Evolutionary conservation across 1,140 invertebrate genomes (phyloP).

Genomic region (Holcopasites calliopsidis): DNA sequence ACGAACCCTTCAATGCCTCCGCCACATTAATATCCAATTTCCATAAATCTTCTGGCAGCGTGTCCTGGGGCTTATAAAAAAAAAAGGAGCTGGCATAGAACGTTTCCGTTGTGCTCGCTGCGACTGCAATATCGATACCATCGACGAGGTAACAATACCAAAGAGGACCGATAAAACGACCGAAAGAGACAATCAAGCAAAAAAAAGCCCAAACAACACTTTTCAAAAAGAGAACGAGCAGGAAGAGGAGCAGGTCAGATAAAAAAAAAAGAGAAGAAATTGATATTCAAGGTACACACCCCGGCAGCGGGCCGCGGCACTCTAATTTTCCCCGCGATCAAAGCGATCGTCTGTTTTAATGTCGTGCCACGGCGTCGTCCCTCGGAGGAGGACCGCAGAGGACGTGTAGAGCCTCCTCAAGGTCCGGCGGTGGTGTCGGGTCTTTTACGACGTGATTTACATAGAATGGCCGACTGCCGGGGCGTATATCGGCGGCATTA

Average conservation of each 20-base stretch:
- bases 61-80: slow-evolving; percentile 24
- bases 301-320: slow-evolving; percentile 11
- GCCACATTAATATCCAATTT: slow-evolving; percentile 42
- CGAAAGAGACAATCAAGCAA: not conserved
- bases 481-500: slow-evolving; percentile 68
- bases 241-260: no score
- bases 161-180: slow-evolving; percentile 9
- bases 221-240: slow-evolving; percentile 33
- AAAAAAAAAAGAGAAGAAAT: slow-evolving; percentile 24
- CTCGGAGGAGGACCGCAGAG: slow-evolving; percentile 33
- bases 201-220: not conserved
- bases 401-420: slow-evolving; percentile 58
- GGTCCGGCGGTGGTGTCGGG: slow-evolving; percentile 72
- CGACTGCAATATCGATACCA: slow-evolving; percentile 37
- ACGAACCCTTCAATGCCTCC: not conserved
- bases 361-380: slow-evolving; percentile 41
- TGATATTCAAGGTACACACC: slow-evolving; percentile 41
- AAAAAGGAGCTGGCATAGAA: not conserved
- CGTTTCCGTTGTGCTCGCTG: slow-evolving; percentile 4
- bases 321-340: slow-evolving; percentile 42
- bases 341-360: slow-evolving; percentile 47
- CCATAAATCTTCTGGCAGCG: slow-evolving; percentile 23
- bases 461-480: slow-evolving; percentile 75
- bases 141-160: slow-evolving; percentile 28
- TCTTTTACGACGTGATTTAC: slow-evolving; percentile 77